phyloP scores from a whole-genome alignment of 2,888 invertebrate species.

The Fragum sueziense region DNA sequence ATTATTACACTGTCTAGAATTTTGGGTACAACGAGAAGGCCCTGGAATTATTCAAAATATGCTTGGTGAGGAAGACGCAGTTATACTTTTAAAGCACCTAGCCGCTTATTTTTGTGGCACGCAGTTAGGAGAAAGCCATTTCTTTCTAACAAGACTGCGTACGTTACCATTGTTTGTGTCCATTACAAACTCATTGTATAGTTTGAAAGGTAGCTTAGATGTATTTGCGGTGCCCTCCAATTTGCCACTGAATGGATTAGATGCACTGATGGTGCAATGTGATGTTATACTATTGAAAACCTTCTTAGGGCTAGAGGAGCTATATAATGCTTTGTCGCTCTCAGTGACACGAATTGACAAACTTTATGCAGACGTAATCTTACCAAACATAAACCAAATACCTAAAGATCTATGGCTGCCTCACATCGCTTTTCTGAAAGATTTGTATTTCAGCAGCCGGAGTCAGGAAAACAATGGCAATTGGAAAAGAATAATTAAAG shows the following conservation, averaged over 20 bases:
- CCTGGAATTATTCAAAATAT: neutral
- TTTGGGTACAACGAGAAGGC: neutral
- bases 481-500: neutral
- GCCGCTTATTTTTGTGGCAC: neutral
- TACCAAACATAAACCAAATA: conserved; percentile 10
- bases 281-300: neutral
- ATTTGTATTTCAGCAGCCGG: neutral
- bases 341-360: neutral
- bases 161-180: neutral
- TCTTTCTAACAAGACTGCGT: neutral
- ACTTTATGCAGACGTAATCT: conserved; percentile 12
- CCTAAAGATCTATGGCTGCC: neutral
- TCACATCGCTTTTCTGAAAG: conserved; percentile 19
- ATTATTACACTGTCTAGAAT: neutral
- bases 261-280: neutral
- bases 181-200: neutral
- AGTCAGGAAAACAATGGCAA: neutral
- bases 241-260: neutral
- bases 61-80: neutral
- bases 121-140: neutral
- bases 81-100: neutral
- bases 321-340: neutral
- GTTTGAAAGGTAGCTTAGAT: neutral
- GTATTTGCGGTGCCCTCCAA: neutral
- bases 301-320: neutral